Percentiles rank a stretch among this genome's conserved stretches.
phyloP scores from a whole-genome alignment of 2,113 vertebrate genomes.

The Sorex fumeus region DNA sequence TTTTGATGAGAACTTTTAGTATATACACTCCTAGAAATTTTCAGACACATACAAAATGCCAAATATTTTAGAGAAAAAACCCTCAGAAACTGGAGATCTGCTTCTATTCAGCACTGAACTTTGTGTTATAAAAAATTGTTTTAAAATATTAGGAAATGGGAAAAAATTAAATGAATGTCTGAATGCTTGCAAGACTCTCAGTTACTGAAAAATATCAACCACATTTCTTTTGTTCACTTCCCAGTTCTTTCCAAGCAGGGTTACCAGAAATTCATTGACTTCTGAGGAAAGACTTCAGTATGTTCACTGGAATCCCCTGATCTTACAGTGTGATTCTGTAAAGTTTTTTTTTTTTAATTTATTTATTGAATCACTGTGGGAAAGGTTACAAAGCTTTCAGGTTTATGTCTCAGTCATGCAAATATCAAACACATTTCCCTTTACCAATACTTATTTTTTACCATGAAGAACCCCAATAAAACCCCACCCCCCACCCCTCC shows the following conservation, averaged over 20 bases:
- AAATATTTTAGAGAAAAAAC: neutral
- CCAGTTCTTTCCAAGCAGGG: constrained; percentile 95
- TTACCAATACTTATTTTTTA: too few relatives aligned
- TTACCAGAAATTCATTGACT: constrained; percentile 95
- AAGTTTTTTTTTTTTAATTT: too few relatives aligned
- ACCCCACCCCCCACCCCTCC: too few relatives aligned
- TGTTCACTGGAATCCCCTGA: constrained; percentile 92
- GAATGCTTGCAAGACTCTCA: constrained; percentile 91
- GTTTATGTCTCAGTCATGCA: too few relatives aligned
- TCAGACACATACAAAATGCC: neutral
- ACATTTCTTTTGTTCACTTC: constrained; percentile 94
- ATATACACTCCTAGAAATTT: neutral
- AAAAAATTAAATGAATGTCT: constrained; percentile 84
- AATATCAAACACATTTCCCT: too few relatives aligned
- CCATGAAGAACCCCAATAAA: too few relatives aligned
- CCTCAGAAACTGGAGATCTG: constrained; percentile 72
- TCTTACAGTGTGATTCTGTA: neutral
- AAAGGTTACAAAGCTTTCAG: too few relatives aligned
- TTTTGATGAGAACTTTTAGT: neutral
- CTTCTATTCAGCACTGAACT: constrained; percentile 87
- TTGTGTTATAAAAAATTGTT: constrained; percentile 84
- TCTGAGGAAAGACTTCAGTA: constrained; percentile 94
- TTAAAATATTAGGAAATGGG: neutral
- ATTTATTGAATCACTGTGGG: too few relatives aligned
- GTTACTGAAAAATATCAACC: constrained; percentile 96